These are phyloP conservation scores for Holotrichia oblita DNA, from an alignment of 1,140 invertebrate species.

Conservation along the genomic window DNA sequence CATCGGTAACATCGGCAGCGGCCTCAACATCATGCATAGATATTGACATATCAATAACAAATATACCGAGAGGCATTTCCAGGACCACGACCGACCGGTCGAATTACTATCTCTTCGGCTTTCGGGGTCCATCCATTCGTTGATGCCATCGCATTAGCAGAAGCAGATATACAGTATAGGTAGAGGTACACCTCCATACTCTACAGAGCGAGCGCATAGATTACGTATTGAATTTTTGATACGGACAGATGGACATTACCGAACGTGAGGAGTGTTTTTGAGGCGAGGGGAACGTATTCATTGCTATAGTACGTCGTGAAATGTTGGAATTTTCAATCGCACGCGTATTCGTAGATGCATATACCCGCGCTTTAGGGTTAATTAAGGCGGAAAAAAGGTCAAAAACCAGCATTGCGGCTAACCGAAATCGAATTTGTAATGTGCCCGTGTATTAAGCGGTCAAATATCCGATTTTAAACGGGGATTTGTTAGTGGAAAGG, in stretches of 20 bases:
- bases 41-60: constrained; percentile 35
- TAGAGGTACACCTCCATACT: background rate
- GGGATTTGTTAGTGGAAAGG: too few relatives aligned
- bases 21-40: constrained; percentile 11
- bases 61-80: constrained; percentile 1
- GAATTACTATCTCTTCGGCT: background rate
- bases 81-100: background rate
- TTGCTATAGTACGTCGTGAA: constrained; percentile 1
- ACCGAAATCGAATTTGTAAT: constrained; percentile 15
- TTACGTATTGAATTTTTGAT: constrained; percentile 33
- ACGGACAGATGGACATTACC: background rate
- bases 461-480: background rate
- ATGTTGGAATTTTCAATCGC: constrained; percentile 22
- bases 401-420: background rate
- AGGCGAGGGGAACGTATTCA: constrained; percentile 1
- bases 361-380: background rate
- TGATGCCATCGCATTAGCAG: constrained; percentile 21
- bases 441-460: background rate
- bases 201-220: background rate
- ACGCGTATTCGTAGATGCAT: too few relatives aligned
- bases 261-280: background rate
- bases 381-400: constrained; percentile 7
- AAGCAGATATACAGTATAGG: background rate
- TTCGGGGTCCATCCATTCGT: background rate
- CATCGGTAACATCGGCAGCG: background rate